Evolutionary conservation across 35 echinoderm and acorn worm genomes (phyloP).

Genomic region (Holothuria glaberrima): DNA sequence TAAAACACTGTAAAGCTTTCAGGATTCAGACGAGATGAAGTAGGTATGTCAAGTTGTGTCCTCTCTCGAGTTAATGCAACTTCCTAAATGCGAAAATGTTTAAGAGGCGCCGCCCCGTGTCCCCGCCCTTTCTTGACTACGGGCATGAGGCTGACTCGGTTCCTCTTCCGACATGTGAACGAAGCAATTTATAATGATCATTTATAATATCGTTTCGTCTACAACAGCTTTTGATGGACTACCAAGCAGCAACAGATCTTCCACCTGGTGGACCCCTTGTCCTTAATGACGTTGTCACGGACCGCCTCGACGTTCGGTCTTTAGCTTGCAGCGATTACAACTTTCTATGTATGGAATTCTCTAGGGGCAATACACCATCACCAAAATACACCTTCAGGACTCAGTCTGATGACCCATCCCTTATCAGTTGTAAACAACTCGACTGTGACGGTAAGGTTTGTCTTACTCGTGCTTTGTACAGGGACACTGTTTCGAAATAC

Average conservation of each 20-base stretch:
- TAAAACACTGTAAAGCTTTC: no score
- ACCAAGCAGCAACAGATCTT: constrained; percentile 23
- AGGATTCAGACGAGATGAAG: no score
- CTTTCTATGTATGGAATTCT: constrained; percentile 43
- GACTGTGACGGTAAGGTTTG: background rate
- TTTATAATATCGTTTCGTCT: background rate
- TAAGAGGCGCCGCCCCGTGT: no score
- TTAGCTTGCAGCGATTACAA: constrained; percentile 24
- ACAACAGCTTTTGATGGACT: constrained; percentile 23
- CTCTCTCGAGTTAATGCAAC: no score
- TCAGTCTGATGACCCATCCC: constrained; percentile 1
- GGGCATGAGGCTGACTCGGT: no score
- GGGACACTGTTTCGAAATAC: background rate
- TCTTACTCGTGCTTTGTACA: background rate
- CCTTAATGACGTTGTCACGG: constrained; percentile 32
- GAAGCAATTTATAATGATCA: no score
- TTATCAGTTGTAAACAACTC: constrained; percentile 18
- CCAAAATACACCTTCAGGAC: constrained; percentile 34
- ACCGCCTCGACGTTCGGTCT: background rate
- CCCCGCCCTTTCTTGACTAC: no score
- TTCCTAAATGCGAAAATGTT: no score
- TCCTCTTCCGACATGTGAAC: no score
- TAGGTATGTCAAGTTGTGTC: no score
- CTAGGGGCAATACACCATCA: background rate
- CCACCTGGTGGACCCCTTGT: constrained; percentile 17